Evolutionary conservation across 2,888 invertebrate species (phyloP).

Genomic region (Drosophila gaucha): DNA sequence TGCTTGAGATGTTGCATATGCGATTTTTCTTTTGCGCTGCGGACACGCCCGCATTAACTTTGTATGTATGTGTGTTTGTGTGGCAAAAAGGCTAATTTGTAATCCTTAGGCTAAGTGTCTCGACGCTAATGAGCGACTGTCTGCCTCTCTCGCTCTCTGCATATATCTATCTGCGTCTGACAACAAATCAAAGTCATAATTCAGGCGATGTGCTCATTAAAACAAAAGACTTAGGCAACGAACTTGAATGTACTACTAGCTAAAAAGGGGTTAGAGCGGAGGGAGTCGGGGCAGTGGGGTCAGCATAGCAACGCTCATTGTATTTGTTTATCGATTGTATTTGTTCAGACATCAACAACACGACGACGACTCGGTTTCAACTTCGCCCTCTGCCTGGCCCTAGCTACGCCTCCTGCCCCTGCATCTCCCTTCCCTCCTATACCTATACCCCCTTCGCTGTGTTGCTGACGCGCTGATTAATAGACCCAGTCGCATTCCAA

Average conservation of each 20-base stretch:
- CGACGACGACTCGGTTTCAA: conserved; percentile 52
- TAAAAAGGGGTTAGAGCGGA: neutral
- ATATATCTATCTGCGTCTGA: conserved; percentile 6
- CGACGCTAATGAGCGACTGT: conserved; percentile 70
- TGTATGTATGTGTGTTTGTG: conserved; percentile 16
- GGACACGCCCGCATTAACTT: conserved; percentile 72
- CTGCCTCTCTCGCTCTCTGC: conserved; percentile 1
- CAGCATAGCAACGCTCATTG: conserved; percentile 24
- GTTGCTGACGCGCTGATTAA: conserved; percentile 73
- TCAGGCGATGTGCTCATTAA: conserved; percentile 76
- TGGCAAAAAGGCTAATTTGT: conserved; percentile 76
- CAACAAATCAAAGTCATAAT: conserved; percentile 77
- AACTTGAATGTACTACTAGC: conserved; percentile 46
- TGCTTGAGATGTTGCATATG: conserved; percentile 67
- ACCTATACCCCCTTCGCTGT: neutral
- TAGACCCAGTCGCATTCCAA: conserved; percentile 80
- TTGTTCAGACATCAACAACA: conserved; percentile 63
- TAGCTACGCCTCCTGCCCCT: conserved; percentile 4
- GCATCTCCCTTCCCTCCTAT: neutral
- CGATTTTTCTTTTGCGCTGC: conserved; percentile 67
- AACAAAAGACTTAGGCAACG: conserved; percentile 82
- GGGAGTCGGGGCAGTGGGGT: neutral
- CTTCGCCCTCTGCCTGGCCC: conserved; percentile 48
- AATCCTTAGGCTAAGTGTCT: conserved; percentile 81
- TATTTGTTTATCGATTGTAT: conserved; percentile 77